These are phyloP conservation scores for Oceanodroma tethys DNA, from an alignment of 2,113 vertebrate species.

Conservation along the genomic window DNA sequence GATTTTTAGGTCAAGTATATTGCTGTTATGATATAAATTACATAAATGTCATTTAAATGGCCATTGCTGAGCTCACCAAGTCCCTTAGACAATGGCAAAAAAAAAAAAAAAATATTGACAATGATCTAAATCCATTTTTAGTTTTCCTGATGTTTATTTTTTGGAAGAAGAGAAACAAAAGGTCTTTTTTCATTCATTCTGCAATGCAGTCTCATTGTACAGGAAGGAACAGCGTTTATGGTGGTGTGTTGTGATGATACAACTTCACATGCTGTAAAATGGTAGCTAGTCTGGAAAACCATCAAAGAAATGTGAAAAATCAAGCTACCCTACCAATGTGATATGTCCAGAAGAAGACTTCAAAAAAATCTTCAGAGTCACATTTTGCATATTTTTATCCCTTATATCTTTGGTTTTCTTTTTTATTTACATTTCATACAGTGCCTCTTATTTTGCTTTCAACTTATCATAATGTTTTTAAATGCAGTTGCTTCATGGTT, in stretches of 20 bases:
- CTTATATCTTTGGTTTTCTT: background rate
- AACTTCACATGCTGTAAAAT: background rate
- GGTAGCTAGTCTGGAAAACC: background rate
- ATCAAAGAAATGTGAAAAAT: conserved; percentile 5
- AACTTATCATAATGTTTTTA: conserved; percentile 10
- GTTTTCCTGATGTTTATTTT: background rate
- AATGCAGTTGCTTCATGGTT: background rate
- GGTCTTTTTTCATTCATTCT: background rate
- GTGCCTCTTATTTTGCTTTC: conserved; percentile 13
- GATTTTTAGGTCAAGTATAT: background rate
- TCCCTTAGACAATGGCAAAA: background rate
- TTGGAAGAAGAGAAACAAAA: background rate
- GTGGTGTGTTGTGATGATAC: background rate
- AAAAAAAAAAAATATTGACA: background rate
- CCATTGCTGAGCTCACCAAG: background rate
- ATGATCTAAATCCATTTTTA: background rate
- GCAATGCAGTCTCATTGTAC: background rate
- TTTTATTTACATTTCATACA: conserved; percentile 36
- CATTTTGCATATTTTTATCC: conserved; percentile 30
- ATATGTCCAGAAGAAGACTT: background rate
- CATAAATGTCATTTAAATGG: background rate
- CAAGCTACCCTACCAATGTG: background rate
- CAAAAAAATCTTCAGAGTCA: background rate
- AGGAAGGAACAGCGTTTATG: background rate
- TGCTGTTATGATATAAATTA: background rate